Percentiles rank a stretch among this genome's conserved stretches.
These are phyloP conservation scores for Octopus sinensis DNA, from an alignment of 1,140 invertebrate species.

Conservation along the genomic window DNA sequence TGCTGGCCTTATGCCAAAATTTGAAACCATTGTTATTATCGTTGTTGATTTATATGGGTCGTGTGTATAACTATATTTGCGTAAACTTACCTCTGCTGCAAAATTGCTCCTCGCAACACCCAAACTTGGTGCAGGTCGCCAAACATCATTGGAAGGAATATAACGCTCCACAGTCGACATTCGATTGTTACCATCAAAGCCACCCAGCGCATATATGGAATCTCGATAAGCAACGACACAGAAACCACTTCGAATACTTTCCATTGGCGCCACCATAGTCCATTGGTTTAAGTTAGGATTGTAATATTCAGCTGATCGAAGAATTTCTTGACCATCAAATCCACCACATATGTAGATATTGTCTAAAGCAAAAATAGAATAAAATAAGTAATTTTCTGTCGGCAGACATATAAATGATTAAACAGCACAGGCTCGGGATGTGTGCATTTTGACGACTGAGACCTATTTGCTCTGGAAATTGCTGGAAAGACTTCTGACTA, in stretches of 20 bases:
- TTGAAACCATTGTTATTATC: too few species aligned
- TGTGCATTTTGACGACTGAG: too few species aligned
- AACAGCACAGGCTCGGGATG: too few species aligned
- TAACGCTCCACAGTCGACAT: constrained; percentile 63
- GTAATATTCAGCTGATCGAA: constrained; percentile 82
- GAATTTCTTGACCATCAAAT: constrained; percentile 84
- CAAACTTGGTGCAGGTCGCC: constrained; percentile 76
- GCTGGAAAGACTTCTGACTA: too few species aligned
- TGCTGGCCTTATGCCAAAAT: too few species aligned
- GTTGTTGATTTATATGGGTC: too few species aligned
- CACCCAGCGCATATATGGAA: constrained; percentile 60
- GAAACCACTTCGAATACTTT: constrained; percentile 62
- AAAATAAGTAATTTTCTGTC: neutral
- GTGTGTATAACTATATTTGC: too few species aligned
- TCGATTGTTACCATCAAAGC: constrained; percentile 60
- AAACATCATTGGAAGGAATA: constrained; percentile 66
- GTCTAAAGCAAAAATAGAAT: constrained; percentile 28
- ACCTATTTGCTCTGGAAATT: too few species aligned
- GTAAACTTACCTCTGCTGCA: constrained; percentile 64
- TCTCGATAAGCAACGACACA: constrained; percentile 49
- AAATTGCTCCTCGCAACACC: constrained; percentile 81
- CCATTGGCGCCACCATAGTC: constrained; percentile 78
- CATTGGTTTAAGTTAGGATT: constrained; percentile 80
- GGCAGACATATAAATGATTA: too few species aligned
- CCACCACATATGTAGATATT: constrained; percentile 67